Base-by-base conservation (phyloP, 2,113 vertebrate genomes). In the Microtus pennsylvanicus region DNA sequence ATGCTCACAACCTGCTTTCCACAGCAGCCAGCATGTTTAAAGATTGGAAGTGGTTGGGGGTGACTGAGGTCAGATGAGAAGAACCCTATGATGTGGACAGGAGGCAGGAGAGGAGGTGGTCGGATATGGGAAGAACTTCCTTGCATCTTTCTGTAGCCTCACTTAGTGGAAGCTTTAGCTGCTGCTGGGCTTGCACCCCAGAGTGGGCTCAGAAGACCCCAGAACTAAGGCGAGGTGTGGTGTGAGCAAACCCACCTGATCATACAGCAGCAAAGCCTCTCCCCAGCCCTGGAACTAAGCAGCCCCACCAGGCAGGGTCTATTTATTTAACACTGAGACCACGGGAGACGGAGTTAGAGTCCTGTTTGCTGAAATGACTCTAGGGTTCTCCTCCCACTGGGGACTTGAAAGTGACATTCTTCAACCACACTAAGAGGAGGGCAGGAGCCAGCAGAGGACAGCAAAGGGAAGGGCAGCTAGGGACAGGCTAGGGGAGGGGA, bases 301-400 rank as follows among this genome's bases (percentile, higher is more conserved):
- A 8, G 76, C 33, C 26, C 89, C 85, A 6, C 33, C 38, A 7
- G 38, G 52, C 93, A 67, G 69, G n/a, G n/a, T 63, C 52, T 93
- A 75, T 93, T 94, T 95, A 55, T 61, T 82, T 82, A 76, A 77
- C 50, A 0, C 63, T 7, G 35, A 19, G 77, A 76, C 58, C 42
- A 24, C 28, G n/a, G 70, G n/a, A 38, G n/a, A 74, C 38, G 42
- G 81, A 80, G 58, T 75, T 47, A 55, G 61, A 42, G 55, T 42
- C 81, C 26, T 87, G 82, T 97, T 89, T 93, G 88, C 87, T 90
- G 92, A 96, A 93, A 85, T 50, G 85, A 86, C 70, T 70, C 87
- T 89, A 76, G 88, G 58, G 30, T 65, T 88, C 75, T 90, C 58
- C 72, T 87, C 75, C 93, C 72, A 75, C 91, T 16, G 61, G 70